Conservation (phyloP, 2,888 invertebrate species). For the Noctua janthe region DNA sequence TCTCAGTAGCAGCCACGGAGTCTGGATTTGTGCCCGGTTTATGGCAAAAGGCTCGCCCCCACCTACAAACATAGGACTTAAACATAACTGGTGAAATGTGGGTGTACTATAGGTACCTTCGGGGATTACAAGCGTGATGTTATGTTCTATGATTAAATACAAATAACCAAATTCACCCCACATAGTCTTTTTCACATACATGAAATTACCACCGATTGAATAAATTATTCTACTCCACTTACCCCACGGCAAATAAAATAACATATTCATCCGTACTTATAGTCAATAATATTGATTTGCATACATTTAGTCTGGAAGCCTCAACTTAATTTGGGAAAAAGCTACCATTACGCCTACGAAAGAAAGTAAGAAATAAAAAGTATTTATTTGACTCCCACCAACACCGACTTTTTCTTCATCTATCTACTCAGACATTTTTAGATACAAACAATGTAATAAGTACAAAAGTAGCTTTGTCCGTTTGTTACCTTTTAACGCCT, state of each 20-base stretch:
- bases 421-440: neutral
- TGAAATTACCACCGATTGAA: neutral
- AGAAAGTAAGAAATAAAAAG: neutral
- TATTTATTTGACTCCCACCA: neutral
- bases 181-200: neutral
- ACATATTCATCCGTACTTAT: slow-evolving; percentile 1
- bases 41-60: no score
- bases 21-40: no score
- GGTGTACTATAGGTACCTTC: no score
- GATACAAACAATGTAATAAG: neutral
- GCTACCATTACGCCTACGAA: neutral
- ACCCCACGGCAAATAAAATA: slow-evolving; percentile 3
- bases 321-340: slow-evolving; percentile 17
- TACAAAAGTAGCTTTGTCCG: neutral
- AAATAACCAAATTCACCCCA: neutral
- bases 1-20: no score
- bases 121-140: no score
- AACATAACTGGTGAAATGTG: no score
- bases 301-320: slow-evolving; percentile 16
- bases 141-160: neutral
- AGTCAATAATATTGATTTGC: slow-evolving; percentile 12
- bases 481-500: neutral
- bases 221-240: neutral
- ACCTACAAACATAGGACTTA: no score
- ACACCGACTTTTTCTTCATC: neutral